Percentiles rank a stretch among this genome's conserved stretches.
Conservation (phyloP, 2,888 invertebrate species). For the Eulithis testata region DNA sequence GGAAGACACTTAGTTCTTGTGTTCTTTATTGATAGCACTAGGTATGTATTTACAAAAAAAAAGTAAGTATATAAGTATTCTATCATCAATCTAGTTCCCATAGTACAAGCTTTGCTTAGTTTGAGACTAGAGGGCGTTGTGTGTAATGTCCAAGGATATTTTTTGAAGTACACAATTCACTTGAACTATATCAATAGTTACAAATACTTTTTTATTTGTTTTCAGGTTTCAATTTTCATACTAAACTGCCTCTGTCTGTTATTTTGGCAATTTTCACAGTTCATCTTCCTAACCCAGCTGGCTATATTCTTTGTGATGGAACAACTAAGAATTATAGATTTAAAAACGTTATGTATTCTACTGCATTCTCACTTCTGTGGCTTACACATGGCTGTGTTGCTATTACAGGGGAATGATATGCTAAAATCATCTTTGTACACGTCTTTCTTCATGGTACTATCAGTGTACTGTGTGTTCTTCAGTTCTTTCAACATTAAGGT, state of each 20-base stretch:
- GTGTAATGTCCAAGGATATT: too few relatives aligned
- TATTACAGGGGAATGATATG: conserved; percentile 77
- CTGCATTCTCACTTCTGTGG: conserved; percentile 76
- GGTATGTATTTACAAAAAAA: too few relatives aligned
- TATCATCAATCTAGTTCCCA: too few relatives aligned
- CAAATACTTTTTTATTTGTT: conserved; percentile 37
- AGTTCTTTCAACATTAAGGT: conserved; percentile 66
- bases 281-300: conserved; percentile 91
- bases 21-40: too few relatives aligned
- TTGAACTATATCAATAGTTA: not conserved
- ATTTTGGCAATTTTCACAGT: conserved; percentile 93
- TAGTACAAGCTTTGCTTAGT: too few relatives aligned
- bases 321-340: conserved; percentile 81
- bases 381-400: conserved; percentile 67
- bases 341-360: conserved; percentile 64
- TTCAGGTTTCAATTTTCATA: conserved; percentile 70
- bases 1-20: too few relatives aligned
- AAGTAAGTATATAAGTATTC: too few relatives aligned
- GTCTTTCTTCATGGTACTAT: conserved; percentile 72
- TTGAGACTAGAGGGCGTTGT: too few relatives aligned
- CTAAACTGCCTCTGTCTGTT: conserved; percentile 79
- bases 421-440: conserved; percentile 79
- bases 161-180: too few relatives aligned
- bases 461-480: conserved; percentile 65
- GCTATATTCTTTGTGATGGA: conserved; percentile 89